Evolutionary conservation across 2,797 vertebrate genomes (phyloP), one percentile per base, ranked within the genome.

Genomic region (Chloroceryle amazona): DNA sequence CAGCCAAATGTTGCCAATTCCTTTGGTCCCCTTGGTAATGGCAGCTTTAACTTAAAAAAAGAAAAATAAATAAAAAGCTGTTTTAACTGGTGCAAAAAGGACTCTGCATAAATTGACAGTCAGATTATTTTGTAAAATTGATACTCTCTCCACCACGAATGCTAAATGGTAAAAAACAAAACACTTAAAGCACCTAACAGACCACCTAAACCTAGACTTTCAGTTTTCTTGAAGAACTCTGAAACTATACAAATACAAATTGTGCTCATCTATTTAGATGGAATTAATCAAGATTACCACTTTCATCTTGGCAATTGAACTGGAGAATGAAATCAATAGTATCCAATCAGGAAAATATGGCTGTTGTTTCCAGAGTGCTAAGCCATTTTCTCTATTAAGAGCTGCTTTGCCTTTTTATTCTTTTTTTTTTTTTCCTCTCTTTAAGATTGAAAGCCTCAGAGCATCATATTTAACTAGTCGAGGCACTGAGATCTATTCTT

Each of bases 281-380:
- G 92, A 95, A 96, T 95, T 96, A 94, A 91, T 92, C 93, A 78
- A 92, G 92, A 93, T 96, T 96, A 95, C 94, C 86, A 87, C 93
- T 90, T 97, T 91, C 91, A 96, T 94, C 86, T 57, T 42, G 68
- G 82, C 83, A 86, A 96, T 95, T 96, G 86, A 86, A 89, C 88
- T 82, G 74, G 33, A 96, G 86, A 92, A 90, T 1, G n/a, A 89
- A 81, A 97, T 96, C 96, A 93, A 96, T 92, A 96, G 87, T 87
- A 89, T 21, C 81, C 88, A 92, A 86, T 90, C 95, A 90, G 80
- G 86, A 90, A 96, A 95, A 96, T 92, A 97, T 52, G 57, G 72
- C 70, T 60, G 74, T 29, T 74, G 75, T 54, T 93, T 96, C 93
- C 87, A 85, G 55, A 33, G 41, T 1, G 7, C 91, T 3, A 18